phyloP scores from a whole-genome alignment of 1,140 invertebrate species.

The Drosophila pachea region DNA sequence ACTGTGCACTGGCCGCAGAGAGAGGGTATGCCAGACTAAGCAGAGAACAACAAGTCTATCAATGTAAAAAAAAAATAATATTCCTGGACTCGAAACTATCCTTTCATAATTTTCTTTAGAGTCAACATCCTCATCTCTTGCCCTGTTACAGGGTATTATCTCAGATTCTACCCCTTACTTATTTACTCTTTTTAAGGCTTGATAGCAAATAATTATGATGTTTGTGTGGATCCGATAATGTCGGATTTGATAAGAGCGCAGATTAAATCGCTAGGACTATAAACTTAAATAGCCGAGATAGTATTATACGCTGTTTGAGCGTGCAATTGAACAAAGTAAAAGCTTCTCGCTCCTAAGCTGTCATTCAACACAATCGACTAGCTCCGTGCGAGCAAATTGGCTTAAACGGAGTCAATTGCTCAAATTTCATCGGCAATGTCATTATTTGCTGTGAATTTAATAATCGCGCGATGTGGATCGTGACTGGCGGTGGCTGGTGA shows the following conservation, averaged over 20 bases:
- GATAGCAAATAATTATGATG: not conserved
- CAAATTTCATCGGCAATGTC: slow-evolving; percentile 7
- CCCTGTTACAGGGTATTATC: slow-evolving; percentile 12
- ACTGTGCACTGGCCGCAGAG: not conserved
- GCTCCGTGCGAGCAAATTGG: not conserved
- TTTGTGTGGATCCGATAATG: slow-evolving; percentile 9
- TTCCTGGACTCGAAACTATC: not conserved
- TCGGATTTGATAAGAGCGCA: slow-evolving; percentile 18
- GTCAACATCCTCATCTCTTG: not conserved
- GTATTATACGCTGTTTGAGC: not conserved
- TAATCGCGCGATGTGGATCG: too few relatives aligned
- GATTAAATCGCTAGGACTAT: slow-evolving; percentile 5
- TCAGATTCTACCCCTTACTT: not conserved
- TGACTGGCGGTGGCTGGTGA: too few relatives aligned
- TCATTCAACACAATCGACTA: too few relatives aligned
- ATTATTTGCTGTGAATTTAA: slow-evolving; percentile 10
- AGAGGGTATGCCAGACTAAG: not conserved
- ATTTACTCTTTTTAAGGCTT: not conserved
- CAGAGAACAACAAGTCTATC: not conserved
- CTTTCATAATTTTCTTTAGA: not conserved
- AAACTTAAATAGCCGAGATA: not conserved
- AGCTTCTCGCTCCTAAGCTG: too few relatives aligned
- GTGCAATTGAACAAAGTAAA: too few relatives aligned
- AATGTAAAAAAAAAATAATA: not conserved
- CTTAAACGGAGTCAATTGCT: not conserved